Percentiles rank a stretch among this genome's conserved stretches.
phyloP scores from a whole-genome alignment of 1,140 invertebrate genomes.

The Drosophila pachea region DNA sequence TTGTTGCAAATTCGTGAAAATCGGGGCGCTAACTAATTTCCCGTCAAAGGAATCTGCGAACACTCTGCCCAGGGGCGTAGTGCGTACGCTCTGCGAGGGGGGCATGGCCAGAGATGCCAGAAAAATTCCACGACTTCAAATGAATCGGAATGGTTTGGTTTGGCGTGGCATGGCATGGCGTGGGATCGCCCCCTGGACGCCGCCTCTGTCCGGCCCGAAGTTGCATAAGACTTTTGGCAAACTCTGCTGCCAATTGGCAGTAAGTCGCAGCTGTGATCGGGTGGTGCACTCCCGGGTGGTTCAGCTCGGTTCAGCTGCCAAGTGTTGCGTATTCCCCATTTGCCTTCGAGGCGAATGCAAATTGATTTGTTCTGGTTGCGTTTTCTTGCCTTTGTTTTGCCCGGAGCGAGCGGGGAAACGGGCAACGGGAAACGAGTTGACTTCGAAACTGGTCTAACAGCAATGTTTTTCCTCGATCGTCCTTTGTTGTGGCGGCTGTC shows the following conservation, averaged over 20 bases:
- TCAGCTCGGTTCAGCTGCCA: neutral
- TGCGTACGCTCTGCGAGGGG: neutral
- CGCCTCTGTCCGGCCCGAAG: neutral
- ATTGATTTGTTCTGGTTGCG: constrained; percentile 56
- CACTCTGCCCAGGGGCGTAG: constrained; percentile 27
- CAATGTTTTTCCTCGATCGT: constrained; percentile 25
- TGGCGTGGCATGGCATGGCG: no score
- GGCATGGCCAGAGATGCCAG: neutral
- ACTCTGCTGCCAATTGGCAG: constrained; percentile 43
- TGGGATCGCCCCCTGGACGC: neutral
- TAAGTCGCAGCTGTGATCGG: constrained; percentile 48
- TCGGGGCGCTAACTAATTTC: constrained; percentile 58
- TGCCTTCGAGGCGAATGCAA: constrained; percentile 44
- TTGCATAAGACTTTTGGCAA: constrained; percentile 21
- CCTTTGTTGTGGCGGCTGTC: constrained; percentile 38
- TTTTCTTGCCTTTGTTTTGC: no score
- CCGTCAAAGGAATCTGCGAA: constrained; percentile 31
- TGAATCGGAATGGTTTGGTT: neutral
- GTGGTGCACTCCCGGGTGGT: constrained; percentile 29
- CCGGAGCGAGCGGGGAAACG: no score
- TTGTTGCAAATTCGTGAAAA: constrained; percentile 42
- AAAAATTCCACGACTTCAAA: neutral
- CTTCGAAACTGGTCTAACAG: constrained; percentile 23
- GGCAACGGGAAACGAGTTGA: constrained; percentile 27
- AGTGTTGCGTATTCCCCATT: constrained; percentile 35